Evolutionary conservation across 2,113 vertebrate genomes (phyloP).

Genomic region (Neomonachus schauinslandi): DNA sequence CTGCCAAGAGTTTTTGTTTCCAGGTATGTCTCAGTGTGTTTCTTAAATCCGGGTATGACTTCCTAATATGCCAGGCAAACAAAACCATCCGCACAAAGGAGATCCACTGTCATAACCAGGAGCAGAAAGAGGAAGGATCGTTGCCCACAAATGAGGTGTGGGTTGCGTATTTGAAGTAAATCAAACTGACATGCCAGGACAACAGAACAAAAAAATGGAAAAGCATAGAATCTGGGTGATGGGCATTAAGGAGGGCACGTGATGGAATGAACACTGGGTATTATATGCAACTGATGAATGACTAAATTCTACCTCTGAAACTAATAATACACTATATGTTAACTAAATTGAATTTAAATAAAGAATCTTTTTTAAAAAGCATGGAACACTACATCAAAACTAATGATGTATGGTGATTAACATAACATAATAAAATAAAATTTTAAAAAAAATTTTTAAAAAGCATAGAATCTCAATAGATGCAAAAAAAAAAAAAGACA

Average conservation of each 20-base stretch:
- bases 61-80: neutral
- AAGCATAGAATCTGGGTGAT: no score
- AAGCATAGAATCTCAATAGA: neutral
- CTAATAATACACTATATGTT: no score
- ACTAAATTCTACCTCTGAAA: no score
- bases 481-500: neutral
- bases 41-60: no score
- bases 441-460: no score
- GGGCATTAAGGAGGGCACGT: no score
- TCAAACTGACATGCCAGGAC: neutral
- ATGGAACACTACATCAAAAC: neutral
- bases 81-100: neutral
- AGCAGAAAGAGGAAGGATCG: neutral
- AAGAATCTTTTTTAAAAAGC: no score
- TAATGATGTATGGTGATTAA: no score
- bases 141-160: accelerated
- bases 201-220: neutral
- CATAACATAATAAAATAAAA: no score
- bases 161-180: neutral
- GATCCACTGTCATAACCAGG: neutral
- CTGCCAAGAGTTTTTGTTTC: neutral
- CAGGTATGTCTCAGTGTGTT: neutral
- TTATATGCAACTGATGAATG: no score
- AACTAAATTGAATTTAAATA: neutral
- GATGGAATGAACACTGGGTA: no score